These are phyloP conservation scores for Orussus abietinus DNA, from an alignment of 1,140 invertebrate species.

Conservation along the genomic window DNA sequence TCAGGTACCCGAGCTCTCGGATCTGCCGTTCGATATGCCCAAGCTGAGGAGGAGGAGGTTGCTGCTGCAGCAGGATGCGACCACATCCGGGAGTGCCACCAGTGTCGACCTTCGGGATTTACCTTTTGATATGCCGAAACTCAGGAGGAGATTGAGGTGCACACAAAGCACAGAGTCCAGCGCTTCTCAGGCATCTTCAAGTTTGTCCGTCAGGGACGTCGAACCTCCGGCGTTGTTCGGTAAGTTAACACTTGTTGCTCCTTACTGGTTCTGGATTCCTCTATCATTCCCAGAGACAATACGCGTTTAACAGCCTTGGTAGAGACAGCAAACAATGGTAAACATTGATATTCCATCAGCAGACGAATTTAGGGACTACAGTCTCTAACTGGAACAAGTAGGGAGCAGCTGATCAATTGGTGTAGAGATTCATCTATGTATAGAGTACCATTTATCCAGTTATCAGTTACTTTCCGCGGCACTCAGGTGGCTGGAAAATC, in stretches of 20 bases:
- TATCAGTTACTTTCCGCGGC: too few species aligned
- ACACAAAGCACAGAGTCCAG: slow-evolving; percentile 61
- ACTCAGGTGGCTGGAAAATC: too few species aligned
- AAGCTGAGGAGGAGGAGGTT: slow-evolving; percentile 71
- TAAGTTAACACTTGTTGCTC: slow-evolving; percentile 27
- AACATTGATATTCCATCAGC: too few species aligned
- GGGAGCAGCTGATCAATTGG: too few species aligned
- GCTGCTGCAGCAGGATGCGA: slow-evolving; percentile 55
- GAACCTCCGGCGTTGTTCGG: slow-evolving; percentile 54
- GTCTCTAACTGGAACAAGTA: too few species aligned
- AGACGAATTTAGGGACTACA: too few species aligned
- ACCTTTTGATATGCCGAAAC: slow-evolving; percentile 86
- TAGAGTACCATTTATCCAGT: too few species aligned
- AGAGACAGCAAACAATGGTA: too few species aligned
- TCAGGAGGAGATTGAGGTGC: slow-evolving; percentile 66
- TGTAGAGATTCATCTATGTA: too few species aligned
- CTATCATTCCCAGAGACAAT: too few species aligned
- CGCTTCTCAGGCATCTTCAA: slow-evolving; percentile 73
- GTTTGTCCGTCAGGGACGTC: slow-evolving; percentile 69
- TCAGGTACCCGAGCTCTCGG: slow-evolving; percentile 62
- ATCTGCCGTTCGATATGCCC: slow-evolving; percentile 87
- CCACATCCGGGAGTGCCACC: slow-evolving; percentile 67
- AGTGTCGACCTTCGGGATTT: slow-evolving; percentile 73
- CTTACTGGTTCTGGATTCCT: too few species aligned
- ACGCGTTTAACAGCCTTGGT: too few species aligned